These are phyloP conservation scores for Tetropium fuscum DNA, from an alignment of 2,888 invertebrate species.

Conservation along the genomic window DNA sequence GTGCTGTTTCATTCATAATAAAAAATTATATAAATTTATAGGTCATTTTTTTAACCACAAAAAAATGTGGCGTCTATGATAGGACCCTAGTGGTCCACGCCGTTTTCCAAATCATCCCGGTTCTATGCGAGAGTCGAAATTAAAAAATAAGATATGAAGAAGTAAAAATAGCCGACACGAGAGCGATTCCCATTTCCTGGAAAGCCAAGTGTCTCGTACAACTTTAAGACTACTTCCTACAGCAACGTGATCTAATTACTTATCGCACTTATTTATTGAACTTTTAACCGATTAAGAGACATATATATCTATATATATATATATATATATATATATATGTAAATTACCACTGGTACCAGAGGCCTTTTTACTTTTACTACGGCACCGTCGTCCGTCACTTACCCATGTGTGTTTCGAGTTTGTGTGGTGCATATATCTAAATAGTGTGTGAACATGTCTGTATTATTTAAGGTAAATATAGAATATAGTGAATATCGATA, in stretches of 20 bases:
- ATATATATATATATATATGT: too few relatives aligned
- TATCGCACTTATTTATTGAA: constrained; percentile 32
- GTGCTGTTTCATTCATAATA: too few relatives aligned
- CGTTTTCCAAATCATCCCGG: too few relatives aligned
- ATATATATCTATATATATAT: constrained; percentile 33
- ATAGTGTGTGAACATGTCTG: constrained; percentile 2
- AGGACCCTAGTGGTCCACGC: too few relatives aligned
- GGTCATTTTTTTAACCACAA: too few relatives aligned
- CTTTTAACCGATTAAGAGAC: constrained; percentile 36
- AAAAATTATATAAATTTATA: too few relatives aligned
- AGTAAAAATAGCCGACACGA: constrained; percentile 4
- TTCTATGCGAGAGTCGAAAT: not conserved
- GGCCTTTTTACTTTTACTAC: not conserved
- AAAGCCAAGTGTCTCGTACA: constrained; percentile 16
- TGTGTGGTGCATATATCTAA: not conserved
- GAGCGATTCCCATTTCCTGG: constrained; percentile 25
- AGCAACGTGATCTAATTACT: constrained; percentile 33
- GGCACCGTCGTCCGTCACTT: not conserved
- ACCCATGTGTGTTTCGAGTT: constrained; percentile 8
- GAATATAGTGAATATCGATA: too few relatives aligned
- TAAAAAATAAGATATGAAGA: constrained; percentile 19
- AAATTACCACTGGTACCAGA: not conserved
- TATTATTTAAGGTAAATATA: constrained; percentile 3
- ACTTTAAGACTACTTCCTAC: constrained; percentile 29
- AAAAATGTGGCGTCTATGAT: too few relatives aligned